Conservation (phyloP, 2,113 vertebrate genomes). For the Oreochromis spilurus region DNA sequence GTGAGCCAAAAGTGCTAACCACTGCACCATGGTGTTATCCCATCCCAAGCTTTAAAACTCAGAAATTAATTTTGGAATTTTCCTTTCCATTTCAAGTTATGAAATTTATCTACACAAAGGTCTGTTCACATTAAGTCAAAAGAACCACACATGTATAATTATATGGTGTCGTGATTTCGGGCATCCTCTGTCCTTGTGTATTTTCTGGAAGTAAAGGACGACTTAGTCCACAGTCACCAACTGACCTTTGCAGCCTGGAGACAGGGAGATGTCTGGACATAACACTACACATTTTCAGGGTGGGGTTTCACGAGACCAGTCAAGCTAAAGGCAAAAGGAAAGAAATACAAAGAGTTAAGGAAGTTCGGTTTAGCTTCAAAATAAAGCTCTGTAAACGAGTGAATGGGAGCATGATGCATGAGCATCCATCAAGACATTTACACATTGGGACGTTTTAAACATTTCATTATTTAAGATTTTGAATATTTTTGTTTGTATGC, state of each 20-base stretch:
- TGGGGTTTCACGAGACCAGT: constrained; percentile 43
- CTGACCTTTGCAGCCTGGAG: constrained; percentile 20
- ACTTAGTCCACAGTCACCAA: neutral
- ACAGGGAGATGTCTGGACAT: constrained; percentile 36
- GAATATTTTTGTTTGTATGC: neutral
- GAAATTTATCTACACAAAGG: neutral
- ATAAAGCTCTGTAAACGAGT: neutral
- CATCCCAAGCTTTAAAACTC: neutral
- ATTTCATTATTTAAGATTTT: neutral
- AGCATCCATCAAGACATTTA: neutral
- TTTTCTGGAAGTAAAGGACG: neutral
- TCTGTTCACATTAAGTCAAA: neutral
- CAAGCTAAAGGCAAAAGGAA: neutral
- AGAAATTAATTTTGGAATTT: neutral
- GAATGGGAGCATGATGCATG: fast-evolving
- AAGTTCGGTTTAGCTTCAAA: constrained; percentile 17
- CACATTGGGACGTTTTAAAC: neutral
- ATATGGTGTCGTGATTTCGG: neutral
- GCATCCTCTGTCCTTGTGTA: neutral
- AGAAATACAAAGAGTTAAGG: fast-evolving
- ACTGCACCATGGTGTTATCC: neutral
- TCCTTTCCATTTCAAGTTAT: neutral
- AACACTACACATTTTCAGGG: constrained; percentile 48
- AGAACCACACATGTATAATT: neutral
- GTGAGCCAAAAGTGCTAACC: neutral